Conservation (phyloP, 2,113 vertebrate species). For the Nicator chloris region DNA sequence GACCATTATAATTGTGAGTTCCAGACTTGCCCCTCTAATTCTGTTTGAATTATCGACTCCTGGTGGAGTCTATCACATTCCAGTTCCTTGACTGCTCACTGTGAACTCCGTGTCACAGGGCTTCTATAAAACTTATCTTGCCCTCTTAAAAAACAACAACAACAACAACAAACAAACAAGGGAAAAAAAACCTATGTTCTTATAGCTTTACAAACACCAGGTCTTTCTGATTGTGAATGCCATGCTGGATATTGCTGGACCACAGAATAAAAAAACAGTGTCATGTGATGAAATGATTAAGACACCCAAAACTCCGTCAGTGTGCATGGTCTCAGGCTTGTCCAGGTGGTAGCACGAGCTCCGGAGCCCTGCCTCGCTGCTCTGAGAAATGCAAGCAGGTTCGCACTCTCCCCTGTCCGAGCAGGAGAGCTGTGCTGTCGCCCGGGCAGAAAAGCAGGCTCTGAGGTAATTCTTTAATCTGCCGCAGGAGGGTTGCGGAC, state of each 20-base stretch:
- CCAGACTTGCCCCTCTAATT: background rate
- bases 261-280: background rate
- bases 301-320: background rate
- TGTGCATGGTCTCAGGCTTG: background rate
- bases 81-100: background rate
- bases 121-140: background rate
- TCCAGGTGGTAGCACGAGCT: accelerated
- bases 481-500: background rate
- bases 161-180: background rate
- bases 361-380: background rate
- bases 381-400: background rate
- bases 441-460: background rate
- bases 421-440: background rate
- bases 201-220: background rate
- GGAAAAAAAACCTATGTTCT: accelerated
- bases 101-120: background rate
- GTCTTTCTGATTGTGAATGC: background rate
- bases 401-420: background rate
- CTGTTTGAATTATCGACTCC: background rate
- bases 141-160: accelerated
- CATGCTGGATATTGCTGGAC: background rate
- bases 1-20: background rate
- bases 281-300: background rate
- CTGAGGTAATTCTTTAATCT: background rate
- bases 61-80: accelerated